A percentile compares a stretch with the other conserved stretches of the same genome.
Evolutionary conservation across 1,140 invertebrate species (phyloP).

Genomic region (Trachymyrmex cornetzi): DNA sequence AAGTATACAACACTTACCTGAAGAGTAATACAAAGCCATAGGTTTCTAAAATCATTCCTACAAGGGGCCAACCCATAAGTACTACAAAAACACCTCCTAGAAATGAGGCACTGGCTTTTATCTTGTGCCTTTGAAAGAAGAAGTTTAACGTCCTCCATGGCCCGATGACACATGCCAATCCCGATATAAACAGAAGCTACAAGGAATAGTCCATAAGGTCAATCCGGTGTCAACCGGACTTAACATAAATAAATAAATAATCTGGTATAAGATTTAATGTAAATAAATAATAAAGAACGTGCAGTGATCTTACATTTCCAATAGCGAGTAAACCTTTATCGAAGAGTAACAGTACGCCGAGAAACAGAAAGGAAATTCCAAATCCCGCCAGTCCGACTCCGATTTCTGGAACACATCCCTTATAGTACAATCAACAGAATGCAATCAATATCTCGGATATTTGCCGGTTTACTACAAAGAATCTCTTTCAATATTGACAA

Average conservation of each 20-base stretch:
- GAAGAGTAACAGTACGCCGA: slow-evolving; percentile 98
- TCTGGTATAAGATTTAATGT: not conserved
- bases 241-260: not conserved
- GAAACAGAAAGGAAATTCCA: slow-evolving; percentile 97
- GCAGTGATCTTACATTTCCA: slow-evolving; percentile 94
- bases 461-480: not conserved
- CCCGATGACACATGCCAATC: slow-evolving; percentile 98
- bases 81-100: slow-evolving; percentile 98
- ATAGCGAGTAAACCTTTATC: slow-evolving; percentile 99
- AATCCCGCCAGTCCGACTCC: slow-evolving; percentile 98
- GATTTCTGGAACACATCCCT: slow-evolving; percentile 91
- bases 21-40: slow-evolving; percentile 95
- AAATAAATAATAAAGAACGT: not conserved
- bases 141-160: slow-evolving; percentile 98
- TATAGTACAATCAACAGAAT: not conserved
- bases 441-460: slow-evolving; percentile 31
- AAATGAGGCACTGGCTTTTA: slow-evolving; percentile 96
- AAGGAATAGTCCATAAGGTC: not conserved
- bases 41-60: slow-evolving; percentile 98
- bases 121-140: slow-evolving; percentile 99
- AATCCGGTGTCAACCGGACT: not conserved
- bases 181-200: slow-evolving; percentile 97
- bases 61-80: slow-evolving; percentile 97
- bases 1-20: slow-evolving; percentile 85
- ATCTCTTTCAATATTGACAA: not conserved